Evolutionary conservation across 1,140 invertebrate species (phyloP).

Genomic region (Maniola jurtina): DNA sequence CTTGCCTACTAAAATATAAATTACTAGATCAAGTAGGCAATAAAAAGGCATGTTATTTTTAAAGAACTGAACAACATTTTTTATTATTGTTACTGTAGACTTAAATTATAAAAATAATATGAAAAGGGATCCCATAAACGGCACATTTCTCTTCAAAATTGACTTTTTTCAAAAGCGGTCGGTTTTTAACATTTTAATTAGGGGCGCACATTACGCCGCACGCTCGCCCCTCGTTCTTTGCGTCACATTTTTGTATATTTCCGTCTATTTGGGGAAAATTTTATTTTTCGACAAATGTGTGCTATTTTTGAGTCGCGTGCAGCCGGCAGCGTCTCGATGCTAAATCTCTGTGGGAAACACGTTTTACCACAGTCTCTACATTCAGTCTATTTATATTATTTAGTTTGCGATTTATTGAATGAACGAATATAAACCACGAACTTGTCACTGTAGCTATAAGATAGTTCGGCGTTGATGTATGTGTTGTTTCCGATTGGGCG

Average conservation of each 20-base stretch:
- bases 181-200: conserved; percentile 79
- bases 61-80: conserved; percentile 20
- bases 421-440: conserved; percentile 14
- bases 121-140: conserved; percentile 68
- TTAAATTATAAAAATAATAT: conserved; percentile 69
- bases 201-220: conserved; percentile 76
- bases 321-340: conserved; percentile 64
- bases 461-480: conserved; percentile 17
- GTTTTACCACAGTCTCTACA: conserved; percentile 49
- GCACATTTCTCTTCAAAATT: conserved; percentile 77
- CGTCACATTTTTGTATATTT: conserved; percentile 77
- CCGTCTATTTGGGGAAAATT: conserved; percentile 76
- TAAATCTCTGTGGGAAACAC: conserved; percentile 78
- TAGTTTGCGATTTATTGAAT: conserved; percentile 32
- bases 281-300: conserved; percentile 77
- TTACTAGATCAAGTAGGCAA: not conserved
- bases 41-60: conserved; percentile 2
- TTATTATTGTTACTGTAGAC: conserved; percentile 35
- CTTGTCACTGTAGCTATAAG: conserved; percentile 1
- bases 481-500: conserved; percentile 20
- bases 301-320: conserved; percentile 76
- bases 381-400: conserved; percentile 50
- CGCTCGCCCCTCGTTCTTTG: conserved; percentile 72
- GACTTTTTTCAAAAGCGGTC: conserved; percentile 74
- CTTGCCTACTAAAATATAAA: no score